Conservation (phyloP, 2,888 invertebrate genomes). For the Pherbina coryleti region DNA sequence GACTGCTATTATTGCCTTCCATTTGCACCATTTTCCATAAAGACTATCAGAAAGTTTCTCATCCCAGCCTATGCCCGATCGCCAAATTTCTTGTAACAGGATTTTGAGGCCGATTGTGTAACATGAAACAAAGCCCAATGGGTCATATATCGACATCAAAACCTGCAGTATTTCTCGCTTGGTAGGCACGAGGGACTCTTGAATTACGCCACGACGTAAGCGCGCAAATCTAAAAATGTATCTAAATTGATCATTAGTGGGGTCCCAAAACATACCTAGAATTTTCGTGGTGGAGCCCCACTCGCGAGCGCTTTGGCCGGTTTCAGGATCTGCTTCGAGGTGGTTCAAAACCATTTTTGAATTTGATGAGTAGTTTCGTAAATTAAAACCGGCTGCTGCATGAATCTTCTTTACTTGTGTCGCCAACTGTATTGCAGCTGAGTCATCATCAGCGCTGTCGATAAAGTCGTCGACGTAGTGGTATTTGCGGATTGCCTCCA, state of each 20-base stretch:
- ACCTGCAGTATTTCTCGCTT: slow-evolving; percentile 45
- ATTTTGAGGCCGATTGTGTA: slow-evolving; percentile 44
- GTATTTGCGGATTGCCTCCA: slow-evolving; percentile 30
- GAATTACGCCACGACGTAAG: slow-evolving; percentile 41
- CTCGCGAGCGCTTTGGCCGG: background rate
- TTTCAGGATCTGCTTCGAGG: slow-evolving; percentile 19
- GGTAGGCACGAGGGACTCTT: slow-evolving; percentile 37
- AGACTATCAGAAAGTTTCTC: slow-evolving; percentile 32
- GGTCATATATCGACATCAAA: slow-evolving; percentile 47
- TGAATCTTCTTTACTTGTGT: slow-evolving; percentile 29
- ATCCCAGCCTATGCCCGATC: slow-evolving; percentile 45
- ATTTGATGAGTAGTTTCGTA: slow-evolving; percentile 35
- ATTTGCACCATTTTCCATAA: slow-evolving; percentile 39
- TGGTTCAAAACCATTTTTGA: slow-evolving; percentile 25
- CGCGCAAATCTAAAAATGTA: slow-evolving; percentile 46
- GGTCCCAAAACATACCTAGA: slow-evolving; percentile 34
- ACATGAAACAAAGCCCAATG: slow-evolving; percentile 44
- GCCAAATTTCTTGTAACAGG: slow-evolving; percentile 48
- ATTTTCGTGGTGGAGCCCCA: slow-evolving; percentile 9
- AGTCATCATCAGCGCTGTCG: slow-evolving; percentile 31
- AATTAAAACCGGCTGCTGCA: slow-evolving; percentile 25
- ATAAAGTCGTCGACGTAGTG: slow-evolving; percentile 40
- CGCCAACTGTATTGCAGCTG: slow-evolving; percentile 32
- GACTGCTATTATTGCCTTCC: slow-evolving; percentile 36
- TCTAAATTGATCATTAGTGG: slow-evolving; percentile 34